Evolutionary conservation across 1,140 invertebrate species (phyloP).

Genomic region (Ceratosolen solmsi): DNA sequence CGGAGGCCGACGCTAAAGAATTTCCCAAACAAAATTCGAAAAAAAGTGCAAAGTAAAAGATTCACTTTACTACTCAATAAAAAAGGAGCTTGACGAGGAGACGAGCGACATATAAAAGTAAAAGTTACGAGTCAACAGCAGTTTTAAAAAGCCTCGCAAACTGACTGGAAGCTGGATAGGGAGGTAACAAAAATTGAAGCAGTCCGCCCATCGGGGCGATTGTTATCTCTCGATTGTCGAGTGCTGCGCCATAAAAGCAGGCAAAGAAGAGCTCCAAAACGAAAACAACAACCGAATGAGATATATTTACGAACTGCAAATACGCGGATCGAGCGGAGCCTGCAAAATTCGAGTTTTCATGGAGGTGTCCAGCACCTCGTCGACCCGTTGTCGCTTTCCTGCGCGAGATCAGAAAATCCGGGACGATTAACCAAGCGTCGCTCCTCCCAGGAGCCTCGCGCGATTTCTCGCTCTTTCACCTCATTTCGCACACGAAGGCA

Average conservation of each 20-base stretch:
- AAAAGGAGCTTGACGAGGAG: slow-evolving; percentile 20
- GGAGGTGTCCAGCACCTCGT: too few species aligned
- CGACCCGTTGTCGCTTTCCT: too few species aligned
- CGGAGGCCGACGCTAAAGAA: not conserved
- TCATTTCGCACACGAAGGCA: too few species aligned
- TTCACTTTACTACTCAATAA: slow-evolving; percentile 40
- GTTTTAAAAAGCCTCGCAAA: slow-evolving; percentile 44
- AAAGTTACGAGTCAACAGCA: slow-evolving; percentile 45
- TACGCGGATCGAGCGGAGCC: not conserved
- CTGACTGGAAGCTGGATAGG: not conserved
- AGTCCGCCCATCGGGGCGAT: too few species aligned
- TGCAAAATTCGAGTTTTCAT: not conserved
- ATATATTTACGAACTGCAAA: not conserved
- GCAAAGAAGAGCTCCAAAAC: not conserved
- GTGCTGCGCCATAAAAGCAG: not conserved
- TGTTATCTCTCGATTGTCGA: slow-evolving; percentile 21
- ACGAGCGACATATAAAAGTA: slow-evolving; percentile 31
- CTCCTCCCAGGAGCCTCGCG: too few species aligned
- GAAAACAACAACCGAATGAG: not conserved
- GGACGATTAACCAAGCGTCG: too few species aligned
- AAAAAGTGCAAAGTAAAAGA: slow-evolving; percentile 39
- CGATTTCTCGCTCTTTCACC: too few species aligned
- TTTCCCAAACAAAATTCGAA: not conserved
- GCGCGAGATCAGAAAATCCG: too few species aligned
- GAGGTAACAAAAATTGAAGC: not conserved